Evolutionary conservation across 2,113 vertebrate genomes (phyloP).

Genomic region (Channa maculata): DNA sequence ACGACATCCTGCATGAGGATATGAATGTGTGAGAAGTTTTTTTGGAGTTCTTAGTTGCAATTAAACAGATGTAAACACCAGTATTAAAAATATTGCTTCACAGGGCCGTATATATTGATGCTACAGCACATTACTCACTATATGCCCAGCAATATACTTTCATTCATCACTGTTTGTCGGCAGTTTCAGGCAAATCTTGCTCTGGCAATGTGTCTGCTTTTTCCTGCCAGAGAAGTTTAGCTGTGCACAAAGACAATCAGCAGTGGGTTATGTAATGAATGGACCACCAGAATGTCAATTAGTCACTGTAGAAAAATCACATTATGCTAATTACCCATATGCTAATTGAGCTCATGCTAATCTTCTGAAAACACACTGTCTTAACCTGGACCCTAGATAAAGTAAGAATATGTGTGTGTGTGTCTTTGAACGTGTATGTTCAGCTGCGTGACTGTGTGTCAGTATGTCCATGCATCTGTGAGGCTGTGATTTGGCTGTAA

Average conservation of each 20-base stretch:
- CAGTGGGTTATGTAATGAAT: constrained; percentile 30
- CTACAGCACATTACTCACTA: background rate
- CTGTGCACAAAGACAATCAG: constrained; percentile 7
- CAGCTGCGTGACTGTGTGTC: background rate
- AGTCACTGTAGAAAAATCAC: constrained; percentile 24
- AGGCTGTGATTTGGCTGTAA: background rate
- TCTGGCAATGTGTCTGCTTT: background rate
- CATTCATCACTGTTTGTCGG: background rate
- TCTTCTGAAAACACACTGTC: constrained; percentile 5
- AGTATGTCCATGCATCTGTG: background rate
- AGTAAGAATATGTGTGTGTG: background rate
- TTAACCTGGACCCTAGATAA: constrained; percentile 28
- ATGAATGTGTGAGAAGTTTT: no score
- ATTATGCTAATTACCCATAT: constrained; percentile 43
- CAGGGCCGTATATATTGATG: background rate
- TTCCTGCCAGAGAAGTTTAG: constrained; percentile 7
- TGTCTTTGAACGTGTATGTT: background rate
- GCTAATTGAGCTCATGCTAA: constrained; percentile 41
- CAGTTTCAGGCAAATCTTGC: constrained; percentile 6
- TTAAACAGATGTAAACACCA: background rate
- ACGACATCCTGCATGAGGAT: no score
- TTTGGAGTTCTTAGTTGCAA: no score
- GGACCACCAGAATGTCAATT: constrained; percentile 42
- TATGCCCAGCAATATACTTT: no score
- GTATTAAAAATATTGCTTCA: background rate